Percentiles rank a stretch among this genome's conserved stretches.
Conservation (phyloP, 2,888 invertebrate species). For the Epicampocera succincta region DNA sequence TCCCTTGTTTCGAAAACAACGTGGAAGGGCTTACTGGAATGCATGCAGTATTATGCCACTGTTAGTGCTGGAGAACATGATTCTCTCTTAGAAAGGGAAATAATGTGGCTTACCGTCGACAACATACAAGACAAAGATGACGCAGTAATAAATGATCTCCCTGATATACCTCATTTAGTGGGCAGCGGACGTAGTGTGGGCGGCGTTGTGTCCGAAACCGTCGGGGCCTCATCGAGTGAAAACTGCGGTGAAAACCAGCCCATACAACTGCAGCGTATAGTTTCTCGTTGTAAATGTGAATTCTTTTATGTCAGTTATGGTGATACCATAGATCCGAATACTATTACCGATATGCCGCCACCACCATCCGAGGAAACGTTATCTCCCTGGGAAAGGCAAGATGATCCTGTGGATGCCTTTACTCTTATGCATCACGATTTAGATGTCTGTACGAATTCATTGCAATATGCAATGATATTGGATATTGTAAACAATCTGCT, state of each 20-base stretch:
- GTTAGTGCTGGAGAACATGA: slow-evolving; percentile 91
- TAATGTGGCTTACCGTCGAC: slow-evolving; percentile 97
- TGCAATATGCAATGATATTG: slow-evolving; percentile 97
- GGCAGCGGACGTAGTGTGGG: slow-evolving; percentile 98
- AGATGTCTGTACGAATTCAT: slow-evolving; percentile 97
- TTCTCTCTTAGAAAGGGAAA: slow-evolving; percentile 89
- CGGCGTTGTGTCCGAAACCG: slow-evolving; percentile 95
- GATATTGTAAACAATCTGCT: slow-evolving; percentile 99
- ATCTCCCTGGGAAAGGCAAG: slow-evolving; percentile 90
- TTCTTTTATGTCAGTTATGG: slow-evolving; percentile 98
- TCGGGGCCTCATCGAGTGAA: slow-evolving; percentile 89
- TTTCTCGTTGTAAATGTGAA: slow-evolving; percentile 98
- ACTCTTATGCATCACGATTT: slow-evolving; percentile 99
- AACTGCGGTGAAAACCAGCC: slow-evolving; percentile 84
- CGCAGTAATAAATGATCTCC: slow-evolving; percentile 89
- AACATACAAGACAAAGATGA: slow-evolving; percentile 94
- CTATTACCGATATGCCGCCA: slow-evolving; percentile 86
- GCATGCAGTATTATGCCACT: slow-evolving; percentile 99
- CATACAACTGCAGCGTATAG: slow-evolving; percentile 95
- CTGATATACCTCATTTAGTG: slow-evolving; percentile 93
- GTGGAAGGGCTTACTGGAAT: slow-evolving; percentile 96
- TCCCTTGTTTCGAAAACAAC: slow-evolving; percentile 96
- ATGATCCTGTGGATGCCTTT: slow-evolving; percentile 97
- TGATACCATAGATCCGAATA: slow-evolving; percentile 84
- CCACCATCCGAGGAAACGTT: slow-evolving; percentile 87